Evolutionary conservation across 2,113 vertebrate genomes (phyloP).

Genomic region (Platysteira castanea): DNA sequence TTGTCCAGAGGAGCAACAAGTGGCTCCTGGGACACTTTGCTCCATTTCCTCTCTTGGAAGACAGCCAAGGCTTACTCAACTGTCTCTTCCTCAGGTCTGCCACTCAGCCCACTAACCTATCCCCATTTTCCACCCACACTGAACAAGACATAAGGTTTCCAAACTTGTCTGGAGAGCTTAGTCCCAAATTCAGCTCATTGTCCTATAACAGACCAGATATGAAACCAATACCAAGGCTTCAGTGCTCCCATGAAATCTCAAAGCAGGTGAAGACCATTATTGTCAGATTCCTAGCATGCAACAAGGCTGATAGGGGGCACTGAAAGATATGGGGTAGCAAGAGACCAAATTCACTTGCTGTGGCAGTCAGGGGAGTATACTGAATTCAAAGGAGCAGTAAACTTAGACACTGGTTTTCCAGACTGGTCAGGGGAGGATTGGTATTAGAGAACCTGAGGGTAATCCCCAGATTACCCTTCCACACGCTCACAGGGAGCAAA

Average conservation of each 20-base stretch:
- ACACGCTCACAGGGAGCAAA: neutral
- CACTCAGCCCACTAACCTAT: slow-evolving; percentile 17
- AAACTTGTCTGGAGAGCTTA: slow-evolving; percentile 36
- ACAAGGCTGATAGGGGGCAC: neutral
- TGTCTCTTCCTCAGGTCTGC: slow-evolving; percentile 20
- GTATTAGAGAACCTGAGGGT: neutral
- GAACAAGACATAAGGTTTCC: neutral
- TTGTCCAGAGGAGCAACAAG: neutral
- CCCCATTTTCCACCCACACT: slow-evolving; percentile 20
- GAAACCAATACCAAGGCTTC: slow-evolving; percentile 9
- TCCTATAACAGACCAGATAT: neutral
- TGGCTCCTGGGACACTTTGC: neutral
- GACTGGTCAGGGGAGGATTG: neutral
- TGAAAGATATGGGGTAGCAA: neutral
- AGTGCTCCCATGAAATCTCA: neutral
- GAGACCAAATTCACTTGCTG: neutral
- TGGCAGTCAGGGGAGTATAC: neutral
- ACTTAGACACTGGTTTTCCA: neutral
- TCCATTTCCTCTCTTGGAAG: neutral
- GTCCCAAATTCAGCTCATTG: neutral
- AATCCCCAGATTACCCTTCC: slow-evolving; percentile 29
- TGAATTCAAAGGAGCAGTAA: neutral
- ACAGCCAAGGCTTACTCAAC: slow-evolving; percentile 17
- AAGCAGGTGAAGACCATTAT: slow-evolving; percentile 53
- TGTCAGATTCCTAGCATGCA: slow-evolving; percentile 43